Base-by-base conservation (phyloP, 2,888 invertebrate genomes). In the Polietes domitor region DNA sequence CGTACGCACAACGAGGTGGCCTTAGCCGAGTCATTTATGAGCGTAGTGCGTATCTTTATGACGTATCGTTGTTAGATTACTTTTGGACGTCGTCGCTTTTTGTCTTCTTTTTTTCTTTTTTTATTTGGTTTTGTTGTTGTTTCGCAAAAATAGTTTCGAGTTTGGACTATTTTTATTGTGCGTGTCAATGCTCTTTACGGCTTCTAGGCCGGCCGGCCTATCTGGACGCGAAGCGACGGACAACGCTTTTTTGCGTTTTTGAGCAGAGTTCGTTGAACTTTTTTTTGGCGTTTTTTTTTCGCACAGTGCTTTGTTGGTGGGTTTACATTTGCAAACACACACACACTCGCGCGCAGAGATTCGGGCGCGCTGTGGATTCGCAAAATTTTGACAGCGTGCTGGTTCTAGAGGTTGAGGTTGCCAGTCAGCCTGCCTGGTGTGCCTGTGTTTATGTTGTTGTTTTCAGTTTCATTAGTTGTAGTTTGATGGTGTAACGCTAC, bases 121-220 rank as follows among this genome's bases (percentile, higher is more conserved):
- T 37, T 37, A 9, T 37, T 37, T 3, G 9, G 37, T 37, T 32
- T 65, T 70, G 41, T 41, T 21, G 12, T 19, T 12, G 50, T 55
- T 55, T 55, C 41, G 58, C 73, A 47, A 37, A n/a, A 71, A 32
- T 50, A 15, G 26, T 71, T 32, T 71, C 50, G 50, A 15, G 41
- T 55, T 73, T 73, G 37, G 37, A 37, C 73, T 68, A 68, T 68
- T 68, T 68, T 41, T n/a, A n/a, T n/a, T 68, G 58, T 74, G 61
- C 50, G 80, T 77, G 80, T 80, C 80, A 83, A 74, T 83, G 83
- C 72, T 77, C 83, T 83, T 70, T 77, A 10, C 71, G 47, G 43
- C 71, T 17, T 71, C 26, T 61, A 28, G 26, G 61, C 26, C 61
- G 61, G 15, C 61, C 1, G 21, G 55, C 55, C 21, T 24, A 21